Conservation (phyloP, 2,797 vertebrate species). For the Betta splendens region DNA sequence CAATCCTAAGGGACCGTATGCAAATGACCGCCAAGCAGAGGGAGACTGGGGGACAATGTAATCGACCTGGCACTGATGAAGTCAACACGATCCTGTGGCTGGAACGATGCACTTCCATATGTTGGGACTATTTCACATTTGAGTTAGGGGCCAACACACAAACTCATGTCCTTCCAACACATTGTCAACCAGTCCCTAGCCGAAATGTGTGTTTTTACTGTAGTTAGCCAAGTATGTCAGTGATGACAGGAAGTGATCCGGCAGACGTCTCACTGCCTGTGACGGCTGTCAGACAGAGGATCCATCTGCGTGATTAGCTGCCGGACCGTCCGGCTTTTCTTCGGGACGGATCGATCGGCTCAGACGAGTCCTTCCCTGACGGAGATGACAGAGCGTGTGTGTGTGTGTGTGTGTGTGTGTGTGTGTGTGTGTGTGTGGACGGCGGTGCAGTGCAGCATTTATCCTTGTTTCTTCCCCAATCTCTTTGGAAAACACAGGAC, state of each 20-base stretch:
- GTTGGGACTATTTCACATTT: too few species aligned
- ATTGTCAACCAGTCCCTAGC: not conserved
- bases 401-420: conserved; percentile 2
- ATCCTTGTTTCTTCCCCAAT: not conserved
- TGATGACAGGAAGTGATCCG: conserved; percentile 55
- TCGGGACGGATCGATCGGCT: conserved; percentile 47
- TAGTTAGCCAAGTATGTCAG: conserved; percentile 10
- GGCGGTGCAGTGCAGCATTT: not conserved
- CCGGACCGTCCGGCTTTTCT: conserved; percentile 28
- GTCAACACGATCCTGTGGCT: too few species aligned
- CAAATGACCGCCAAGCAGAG: not conserved
- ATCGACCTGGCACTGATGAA: too few species aligned
- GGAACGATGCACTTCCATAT: too few species aligned
- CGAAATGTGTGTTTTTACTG: not conserved
- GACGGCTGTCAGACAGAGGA: conserved; percentile 55
- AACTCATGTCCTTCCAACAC: too few species aligned
- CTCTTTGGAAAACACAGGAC: not conserved
- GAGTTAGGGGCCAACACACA: too few species aligned
- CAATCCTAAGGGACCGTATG: not conserved
- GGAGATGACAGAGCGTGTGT: conserved; percentile 3
- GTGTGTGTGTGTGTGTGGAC: not conserved
- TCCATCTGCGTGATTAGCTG: conserved; percentile 66
- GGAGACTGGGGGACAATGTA: not conserved
- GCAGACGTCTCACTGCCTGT: conserved; percentile 39
- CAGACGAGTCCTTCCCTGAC: conserved; percentile 6